A percentile compares a stretch with the other conserved stretches of the same genome.
Conservation (phyloP, 2,797 vertebrate genomes). For the Poecilia wingei region DNA sequence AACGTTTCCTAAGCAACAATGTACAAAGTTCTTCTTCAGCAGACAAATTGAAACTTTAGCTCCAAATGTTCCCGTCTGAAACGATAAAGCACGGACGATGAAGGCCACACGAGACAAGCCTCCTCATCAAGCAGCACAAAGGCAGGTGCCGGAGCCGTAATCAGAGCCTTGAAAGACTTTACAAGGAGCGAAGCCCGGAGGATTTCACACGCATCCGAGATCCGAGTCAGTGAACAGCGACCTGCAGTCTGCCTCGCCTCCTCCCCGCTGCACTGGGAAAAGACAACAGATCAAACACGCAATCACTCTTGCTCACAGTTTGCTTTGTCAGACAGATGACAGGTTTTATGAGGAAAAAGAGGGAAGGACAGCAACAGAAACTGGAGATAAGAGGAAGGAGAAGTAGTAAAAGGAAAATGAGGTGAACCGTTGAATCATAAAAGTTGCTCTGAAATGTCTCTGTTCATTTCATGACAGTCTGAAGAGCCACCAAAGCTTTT, state of each 20-base stretch:
- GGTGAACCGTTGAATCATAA: not conserved
- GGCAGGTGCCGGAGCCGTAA: conserved; percentile 8
- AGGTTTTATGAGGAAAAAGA: conserved; percentile 39
- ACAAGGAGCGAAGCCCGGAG: conserved; percentile 24
- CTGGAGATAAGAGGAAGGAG: conserved; percentile 43
- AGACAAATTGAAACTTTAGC: not conserved
- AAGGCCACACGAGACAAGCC: conserved; percentile 28
- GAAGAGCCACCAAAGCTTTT: not conserved
- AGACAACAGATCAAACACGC: conserved; percentile 12
- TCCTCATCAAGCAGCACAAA: conserved; percentile 29
- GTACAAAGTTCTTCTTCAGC: not conserved
- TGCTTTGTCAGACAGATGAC: not conserved
- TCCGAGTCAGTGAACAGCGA: conserved; percentile 60
- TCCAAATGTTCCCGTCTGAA: not conserved
- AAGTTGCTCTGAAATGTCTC: not conserved
- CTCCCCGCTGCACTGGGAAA: conserved; percentile 14
- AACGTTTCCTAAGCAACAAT: not conserved
- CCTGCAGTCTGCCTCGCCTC: conserved; percentile 35
- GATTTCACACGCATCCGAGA: conserved; percentile 33
- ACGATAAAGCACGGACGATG: conserved; percentile 32
- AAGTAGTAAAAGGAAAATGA: conserved; percentile 34
- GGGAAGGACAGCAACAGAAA: conserved; percentile 40
- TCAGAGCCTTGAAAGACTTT: conserved; percentile 27
- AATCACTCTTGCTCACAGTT: conserved; percentile 13
- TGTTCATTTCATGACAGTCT: not conserved